Base-by-base conservation (phyloP, 1,140 invertebrate genomes). In the Drosophila bipectinata region DNA sequence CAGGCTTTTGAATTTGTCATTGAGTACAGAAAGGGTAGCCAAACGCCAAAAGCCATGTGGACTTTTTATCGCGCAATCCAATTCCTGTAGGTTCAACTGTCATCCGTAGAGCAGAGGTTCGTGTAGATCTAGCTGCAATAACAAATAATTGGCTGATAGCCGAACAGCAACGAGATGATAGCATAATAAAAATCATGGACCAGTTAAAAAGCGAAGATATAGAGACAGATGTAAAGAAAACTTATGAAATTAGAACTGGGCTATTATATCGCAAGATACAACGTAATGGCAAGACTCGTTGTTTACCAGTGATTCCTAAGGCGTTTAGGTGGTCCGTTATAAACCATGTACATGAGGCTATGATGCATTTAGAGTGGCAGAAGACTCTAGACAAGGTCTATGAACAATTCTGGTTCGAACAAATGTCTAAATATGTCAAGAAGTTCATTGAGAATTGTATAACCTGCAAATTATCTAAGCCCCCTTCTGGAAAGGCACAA, bases 311-410 rank as follows among this genome's bases (percentile, higher is more conserved):
- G 26, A 28, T 28, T 28, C 26, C 26, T 7, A 28, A 28, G 26
- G 26, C 26, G 26, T 28, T 28, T 28, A 28, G 26, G 26, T 28
- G 26, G 26, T 28, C 26, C 4, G 53, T 74, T 4, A 58, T 71
- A 28, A 28, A 30, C 9, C 34, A 58, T 14, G 54, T 57, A 28
- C 62, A 58, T 14, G 44, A 47, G 60, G 45, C 49, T 51, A 26
- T 28, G 26, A 28, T 28, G 26, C 26, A 28, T 28, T 28, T 28
- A 28, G 26, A 5, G 26, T 28, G 26, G 10, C n/a, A 64, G 21
- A 66, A 57, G 7, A 51, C 54, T 26, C 14, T 57, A 9, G 53
- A 45, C 21, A 66, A 45, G 28, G 37, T 44, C 8, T 64, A 51
- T 47, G 30, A 26, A 45, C n/a, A 21, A n/a, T 14, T 14, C 12